These are phyloP conservation scores for Lacerta viridis DNA, from an alignment of 2,797 vertebrate genomes.

Conservation along the genomic window DNA sequence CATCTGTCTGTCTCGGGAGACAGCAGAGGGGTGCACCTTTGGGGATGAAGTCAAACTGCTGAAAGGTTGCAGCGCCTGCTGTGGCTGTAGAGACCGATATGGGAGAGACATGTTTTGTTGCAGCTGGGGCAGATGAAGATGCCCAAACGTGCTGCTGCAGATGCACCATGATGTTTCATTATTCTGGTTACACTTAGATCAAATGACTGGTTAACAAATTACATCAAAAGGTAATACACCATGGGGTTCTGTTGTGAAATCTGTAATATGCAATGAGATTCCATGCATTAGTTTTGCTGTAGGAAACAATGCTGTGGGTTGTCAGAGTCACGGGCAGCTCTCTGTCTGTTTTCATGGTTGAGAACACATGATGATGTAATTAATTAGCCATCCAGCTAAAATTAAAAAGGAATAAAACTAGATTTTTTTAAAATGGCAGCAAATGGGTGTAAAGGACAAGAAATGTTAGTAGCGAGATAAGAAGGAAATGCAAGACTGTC, in stretches of 20 bases:
- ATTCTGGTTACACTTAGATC: neutral
- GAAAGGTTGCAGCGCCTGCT: too few relatives aligned
- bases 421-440: too few relatives aligned
- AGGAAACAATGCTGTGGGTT: neutral
- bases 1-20: too few relatives aligned
- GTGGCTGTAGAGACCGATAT: too few relatives aligned
- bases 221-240: neutral
- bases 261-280: neutral
- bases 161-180: neutral
- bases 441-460: too few relatives aligned
- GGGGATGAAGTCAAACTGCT: too few relatives aligned
- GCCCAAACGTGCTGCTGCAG: too few relatives aligned
- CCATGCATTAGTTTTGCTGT: neutral
- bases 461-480: too few relatives aligned
- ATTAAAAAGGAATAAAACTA: neutral
- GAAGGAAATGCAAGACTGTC: neutral
- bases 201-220: too few relatives aligned
- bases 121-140: too few relatives aligned
- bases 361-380: neutral
- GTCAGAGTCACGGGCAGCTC: neutral
- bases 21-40: too few relatives aligned
- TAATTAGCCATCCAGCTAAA: neutral
- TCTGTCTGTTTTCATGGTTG: neutral
- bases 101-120: too few relatives aligned
- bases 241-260: neutral